These are phyloP conservation scores for Falcunculus frontatus DNA, from an alignment of 2,113 vertebrate species.

Conservation along the genomic window DNA sequence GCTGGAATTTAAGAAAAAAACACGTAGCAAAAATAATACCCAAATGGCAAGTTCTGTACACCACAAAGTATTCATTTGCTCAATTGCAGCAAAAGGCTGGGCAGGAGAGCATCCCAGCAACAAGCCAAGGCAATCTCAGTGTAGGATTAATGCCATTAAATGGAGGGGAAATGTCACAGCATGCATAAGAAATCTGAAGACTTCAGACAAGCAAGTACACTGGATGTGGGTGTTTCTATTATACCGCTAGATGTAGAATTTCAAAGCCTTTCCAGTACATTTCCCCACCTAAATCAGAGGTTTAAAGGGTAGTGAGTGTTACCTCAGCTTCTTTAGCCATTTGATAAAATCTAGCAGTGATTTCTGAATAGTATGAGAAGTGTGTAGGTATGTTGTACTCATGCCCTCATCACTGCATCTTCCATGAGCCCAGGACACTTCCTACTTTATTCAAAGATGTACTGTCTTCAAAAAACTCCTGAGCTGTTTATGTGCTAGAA, in stretches of 20 bases:
- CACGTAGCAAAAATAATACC: neutral
- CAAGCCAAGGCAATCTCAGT: slow-evolving; percentile 43
- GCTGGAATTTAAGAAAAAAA: neutral
- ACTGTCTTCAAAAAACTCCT: neutral
- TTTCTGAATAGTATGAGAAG: neutral
- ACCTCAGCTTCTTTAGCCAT: neutral
- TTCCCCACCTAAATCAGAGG: neutral
- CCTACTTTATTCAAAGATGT: neutral
- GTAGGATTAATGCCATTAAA: slow-evolving; percentile 24
- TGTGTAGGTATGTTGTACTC: neutral
- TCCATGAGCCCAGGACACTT: neutral
- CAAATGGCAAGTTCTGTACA: neutral
- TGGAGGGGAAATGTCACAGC: slow-evolving; percentile 58
- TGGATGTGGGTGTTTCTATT: slow-evolving; percentile 23
- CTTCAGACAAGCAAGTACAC: neutral
- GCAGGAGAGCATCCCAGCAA: slow-evolving; percentile 8
- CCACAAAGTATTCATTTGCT: neutral
- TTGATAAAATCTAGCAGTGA: neutral
- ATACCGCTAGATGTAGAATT: slow-evolving; percentile 2
- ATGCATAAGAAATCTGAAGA: slow-evolving; percentile 29
- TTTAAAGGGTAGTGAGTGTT: neutral
- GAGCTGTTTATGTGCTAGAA: neutral
- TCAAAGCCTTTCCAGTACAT: neutral
- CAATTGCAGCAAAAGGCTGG: neutral
- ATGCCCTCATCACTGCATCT: neutral